A percentile compares a stretch with the other conserved stretches of the same genome.
Evolutionary conservation across 2,797 vertebrate species (phyloP).

Genomic region (Danio jaintianensis): DNA sequence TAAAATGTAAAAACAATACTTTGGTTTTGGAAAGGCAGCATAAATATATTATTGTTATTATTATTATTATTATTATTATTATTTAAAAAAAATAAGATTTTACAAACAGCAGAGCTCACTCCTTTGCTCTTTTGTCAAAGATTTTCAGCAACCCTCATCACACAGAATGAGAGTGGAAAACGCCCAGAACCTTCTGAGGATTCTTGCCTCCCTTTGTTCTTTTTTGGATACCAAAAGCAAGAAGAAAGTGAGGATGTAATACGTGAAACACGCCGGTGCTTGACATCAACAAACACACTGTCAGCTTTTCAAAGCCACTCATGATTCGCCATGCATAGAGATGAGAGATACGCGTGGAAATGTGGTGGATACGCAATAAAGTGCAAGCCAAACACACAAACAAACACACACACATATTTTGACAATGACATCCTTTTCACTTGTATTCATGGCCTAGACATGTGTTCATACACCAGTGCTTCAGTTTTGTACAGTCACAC

Average conservation of each 20-base stretch:
- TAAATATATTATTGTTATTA: no score
- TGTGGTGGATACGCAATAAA: constrained; percentile 29
- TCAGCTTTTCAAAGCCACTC: constrained; percentile 55
- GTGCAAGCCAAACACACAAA: constrained; percentile 37
- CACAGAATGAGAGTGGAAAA: constrained; percentile 30
- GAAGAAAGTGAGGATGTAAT: constrained; percentile 45
- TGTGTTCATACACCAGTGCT: constrained; percentile 27
- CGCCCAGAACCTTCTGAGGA: constrained; percentile 38
- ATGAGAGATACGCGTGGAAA: constrained; percentile 55
- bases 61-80: no score
- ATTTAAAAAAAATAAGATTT: not conserved
- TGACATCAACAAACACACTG: constrained; percentile 55
- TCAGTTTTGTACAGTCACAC: constrained; percentile 13
- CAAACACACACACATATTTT: constrained; percentile 17
- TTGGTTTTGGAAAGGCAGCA: no score
- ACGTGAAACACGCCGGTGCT: constrained; percentile 46
- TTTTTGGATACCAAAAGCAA: constrained; percentile 3
- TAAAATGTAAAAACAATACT: no score
- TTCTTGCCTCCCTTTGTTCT: constrained; percentile 8
- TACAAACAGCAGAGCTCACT: not conserved
- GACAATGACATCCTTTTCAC: constrained; percentile 13
- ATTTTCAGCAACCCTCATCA: constrained; percentile 8
- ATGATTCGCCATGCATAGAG: constrained; percentile 36
- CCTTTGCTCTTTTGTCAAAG: constrained; percentile 4
- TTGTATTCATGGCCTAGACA: constrained; percentile 7